Base-by-base conservation (phyloP, 2,797 vertebrate genomes). In the Apodemus agrarius region DNA sequence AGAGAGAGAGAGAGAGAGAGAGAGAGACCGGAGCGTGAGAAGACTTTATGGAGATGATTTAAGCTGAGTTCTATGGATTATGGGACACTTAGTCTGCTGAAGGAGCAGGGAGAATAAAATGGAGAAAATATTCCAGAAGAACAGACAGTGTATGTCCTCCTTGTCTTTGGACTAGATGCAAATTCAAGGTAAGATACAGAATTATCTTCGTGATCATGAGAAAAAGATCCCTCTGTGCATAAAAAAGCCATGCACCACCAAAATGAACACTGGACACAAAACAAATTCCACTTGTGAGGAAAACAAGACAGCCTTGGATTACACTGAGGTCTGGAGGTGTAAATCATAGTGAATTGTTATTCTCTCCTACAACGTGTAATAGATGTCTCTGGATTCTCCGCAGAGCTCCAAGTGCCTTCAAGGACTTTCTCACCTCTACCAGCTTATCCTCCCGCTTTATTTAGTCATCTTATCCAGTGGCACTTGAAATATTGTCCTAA, bases 401-500 rank as follows among this genome's bases (percentile, higher is more conserved):
- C 9, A 11, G 82, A 90, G 72, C 89, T 94, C 87, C 49, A 91
- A 92, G 80, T 93, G 85, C 80, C 85, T 97, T 89, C 96, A 97
- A 97, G 96, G 96, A 90, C 96, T 95, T 93, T 85, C 90, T 96
- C 97, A 94, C 96, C 97, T 95, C 92, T 75, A 95, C 9, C 81
- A 96, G 96, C 75, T 91, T 95, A 91, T 65, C 89, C 63, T 83
- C 85, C 80, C 49, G 75, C 90, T 97, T 94, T 93, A 95, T 97
- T 96, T 96, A 96, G 85, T 96, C 95, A 92, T 91, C 95, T 95
- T 97, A 96, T 79, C 92, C 94, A 95, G 57, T 91, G 95, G 91
- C 97, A 97, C 96, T 97, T 93, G 96, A 97, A 97, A 97, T 97
- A 97, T 97, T 98, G 91, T 97, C 93, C 96, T 96, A 97, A 97